A percentile compares a stretch with the other conserved stretches of the same genome.
These are phyloP conservation scores for Leptura quadrifasciata DNA, from an alignment of 2,888 invertebrate genomes.

Conservation along the genomic window DNA sequence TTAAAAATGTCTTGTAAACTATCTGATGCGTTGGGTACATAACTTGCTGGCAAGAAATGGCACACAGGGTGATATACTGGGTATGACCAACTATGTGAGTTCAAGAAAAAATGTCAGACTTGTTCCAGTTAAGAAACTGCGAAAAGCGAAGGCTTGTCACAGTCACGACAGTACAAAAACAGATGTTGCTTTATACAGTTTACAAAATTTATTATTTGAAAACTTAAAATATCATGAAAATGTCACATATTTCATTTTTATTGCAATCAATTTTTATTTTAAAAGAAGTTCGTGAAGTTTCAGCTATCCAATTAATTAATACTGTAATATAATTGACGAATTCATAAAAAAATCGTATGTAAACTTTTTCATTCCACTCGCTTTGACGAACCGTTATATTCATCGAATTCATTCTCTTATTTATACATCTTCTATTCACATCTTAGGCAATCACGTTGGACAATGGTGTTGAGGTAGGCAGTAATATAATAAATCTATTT, in stretches of 20 bases:
- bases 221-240: too few species aligned
- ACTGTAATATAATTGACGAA: not conserved
- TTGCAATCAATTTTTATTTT: too few species aligned
- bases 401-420: constrained; percentile 7
- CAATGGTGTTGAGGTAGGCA: constrained; percentile 39
- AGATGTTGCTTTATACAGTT: too few species aligned
- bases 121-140: too few species aligned
- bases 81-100: too few species aligned
- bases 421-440: constrained; percentile 23
- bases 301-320: not conserved
- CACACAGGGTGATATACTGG: too few species aligned
- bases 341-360: not conserved
- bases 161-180: too few species aligned
- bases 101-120: too few species aligned
- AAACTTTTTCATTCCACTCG: not conserved
- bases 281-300: too few species aligned
- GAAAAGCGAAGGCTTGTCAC: too few species aligned
- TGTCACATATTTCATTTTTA: too few species aligned
- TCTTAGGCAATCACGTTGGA: constrained; percentile 35
- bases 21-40: not conserved
- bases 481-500: constrained; percentile 40
- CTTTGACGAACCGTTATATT: not conserved
- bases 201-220: too few species aligned
- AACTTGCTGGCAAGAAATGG: not conserved
- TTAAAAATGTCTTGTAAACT: not conserved